Evolutionary conservation across 2,888 invertebrate genomes (phyloP).

Genomic region (Orthonevra nobilis): DNA sequence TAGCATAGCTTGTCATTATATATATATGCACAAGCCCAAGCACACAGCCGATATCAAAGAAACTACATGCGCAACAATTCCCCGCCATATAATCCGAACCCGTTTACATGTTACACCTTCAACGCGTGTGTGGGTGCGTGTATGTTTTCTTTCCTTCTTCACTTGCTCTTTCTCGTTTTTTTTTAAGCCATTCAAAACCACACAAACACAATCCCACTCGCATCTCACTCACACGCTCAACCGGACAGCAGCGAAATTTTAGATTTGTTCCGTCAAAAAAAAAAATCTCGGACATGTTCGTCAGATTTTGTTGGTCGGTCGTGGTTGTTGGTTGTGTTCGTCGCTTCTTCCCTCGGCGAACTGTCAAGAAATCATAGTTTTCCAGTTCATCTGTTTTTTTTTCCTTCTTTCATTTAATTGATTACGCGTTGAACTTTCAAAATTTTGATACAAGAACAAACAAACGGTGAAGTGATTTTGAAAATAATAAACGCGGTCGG

Average conservation of each 20-base stretch:
- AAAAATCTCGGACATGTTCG: slow-evolving; percentile 45
- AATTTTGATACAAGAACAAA: not conserved
- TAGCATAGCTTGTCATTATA: not conserved
- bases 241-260: slow-evolving; percentile 36
- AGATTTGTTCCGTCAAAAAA: slow-evolving; percentile 51
- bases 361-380: slow-evolving; percentile 42
- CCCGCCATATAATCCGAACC: not conserved
- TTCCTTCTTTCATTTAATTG: slow-evolving; percentile 22
- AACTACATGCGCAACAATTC: slow-evolving; percentile 37
- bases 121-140: too few relatives aligned
- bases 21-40: not conserved
- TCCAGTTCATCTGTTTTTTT: slow-evolving; percentile 30
- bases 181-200: not conserved
- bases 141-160: slow-evolving; percentile 30
- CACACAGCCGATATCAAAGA: not conserved
- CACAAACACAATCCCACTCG: not conserved
- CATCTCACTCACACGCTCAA: not conserved
- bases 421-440: not conserved
- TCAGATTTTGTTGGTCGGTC: slow-evolving; percentile 64
- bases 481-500: slow-evolving; percentile 24
- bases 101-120: slow-evolving; percentile 14
- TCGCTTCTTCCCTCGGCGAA: slow-evolving; percentile 22
- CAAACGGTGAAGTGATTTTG: not conserved
- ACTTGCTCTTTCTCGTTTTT: not conserved
- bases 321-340: slow-evolving; percentile 49